Evolutionary conservation across 2,113 vertebrate species (phyloP).

Genomic region (Pseudolaguvia tuberculata): DNA sequence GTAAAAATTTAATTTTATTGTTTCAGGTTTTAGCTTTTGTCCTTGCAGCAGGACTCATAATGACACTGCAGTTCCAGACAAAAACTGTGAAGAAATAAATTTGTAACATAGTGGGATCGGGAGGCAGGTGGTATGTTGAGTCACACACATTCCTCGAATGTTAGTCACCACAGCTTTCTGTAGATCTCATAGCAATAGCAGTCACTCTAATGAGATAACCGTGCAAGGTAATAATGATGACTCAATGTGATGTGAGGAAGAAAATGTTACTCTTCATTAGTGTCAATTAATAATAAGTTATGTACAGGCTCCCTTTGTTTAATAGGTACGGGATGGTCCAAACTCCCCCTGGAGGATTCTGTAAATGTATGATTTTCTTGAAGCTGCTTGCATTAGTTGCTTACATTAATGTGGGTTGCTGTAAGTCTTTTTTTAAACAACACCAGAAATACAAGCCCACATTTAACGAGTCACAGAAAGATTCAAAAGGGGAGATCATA

Average conservation of each 20-base stretch:
- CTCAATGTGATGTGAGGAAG: neutral
- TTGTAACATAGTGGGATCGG: conserved; percentile 7
- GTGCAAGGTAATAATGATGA: conserved; percentile 7
- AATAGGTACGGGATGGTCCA: neutral
- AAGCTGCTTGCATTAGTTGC: conserved; percentile 3
- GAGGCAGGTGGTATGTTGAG: conserved; percentile 24
- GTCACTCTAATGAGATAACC: conserved; percentile 12
- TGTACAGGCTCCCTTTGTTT: neutral
- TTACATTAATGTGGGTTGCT: neutral
- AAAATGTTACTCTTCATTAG: neutral
- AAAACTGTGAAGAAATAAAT: too few species aligned
- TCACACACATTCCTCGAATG: conserved; percentile 22
- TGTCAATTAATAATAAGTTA: neutral
- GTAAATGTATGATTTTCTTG: neutral
- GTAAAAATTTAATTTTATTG: neutral
- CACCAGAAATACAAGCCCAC: neutral
- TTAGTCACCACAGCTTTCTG: conserved; percentile 23
- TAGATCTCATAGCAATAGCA: neutral
- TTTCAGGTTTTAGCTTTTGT: neutral
- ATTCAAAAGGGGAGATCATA: neutral
- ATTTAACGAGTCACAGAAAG: neutral
- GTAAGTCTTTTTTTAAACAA: conserved; percentile 7
- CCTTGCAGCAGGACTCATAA: neutral
- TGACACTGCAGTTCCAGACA: neutral
- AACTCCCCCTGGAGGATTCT: neutral